Evolutionary conservation across 1,140 invertebrate genomes (phyloP).

Genomic region (Oryzaephilus surinamensis): DNA sequence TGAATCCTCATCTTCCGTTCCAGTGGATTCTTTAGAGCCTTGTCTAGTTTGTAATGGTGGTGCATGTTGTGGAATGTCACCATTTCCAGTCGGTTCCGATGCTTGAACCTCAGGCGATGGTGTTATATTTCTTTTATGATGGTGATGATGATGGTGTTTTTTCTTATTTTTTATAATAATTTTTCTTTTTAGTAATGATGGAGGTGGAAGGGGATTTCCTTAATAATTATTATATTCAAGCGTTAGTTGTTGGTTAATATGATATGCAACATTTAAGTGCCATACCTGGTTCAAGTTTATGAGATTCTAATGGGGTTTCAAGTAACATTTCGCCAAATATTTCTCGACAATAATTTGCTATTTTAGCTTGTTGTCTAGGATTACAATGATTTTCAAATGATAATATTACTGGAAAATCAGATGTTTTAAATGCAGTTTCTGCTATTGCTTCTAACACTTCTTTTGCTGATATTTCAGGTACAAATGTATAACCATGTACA

Average conservation of each 20-base stretch:
- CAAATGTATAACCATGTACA: conserved; percentile 95
- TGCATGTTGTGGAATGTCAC: conserved; percentile 43
- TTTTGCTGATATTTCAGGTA: conserved; percentile 88
- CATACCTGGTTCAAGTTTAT: conserved; percentile 61
- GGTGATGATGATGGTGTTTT: conserved; percentile 80
- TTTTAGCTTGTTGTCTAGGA: conserved; percentile 91
- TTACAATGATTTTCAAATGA: conserved; percentile 99
- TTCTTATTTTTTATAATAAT: conserved; percentile 99
- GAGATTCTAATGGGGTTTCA: conserved; percentile 74
- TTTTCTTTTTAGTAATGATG: conserved; percentile 72
- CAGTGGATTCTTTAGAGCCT: conserved; percentile 34
- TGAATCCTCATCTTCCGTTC: conserved; percentile 59
- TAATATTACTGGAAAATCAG: conserved; percentile 89
- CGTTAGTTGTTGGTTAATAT: too few relatives aligned
- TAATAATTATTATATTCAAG: too few relatives aligned
- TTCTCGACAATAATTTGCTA: conserved; percentile 90
- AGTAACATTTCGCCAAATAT: conserved; percentile 94
- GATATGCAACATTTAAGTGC: neutral
- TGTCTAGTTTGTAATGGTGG: conserved; percentile 52
- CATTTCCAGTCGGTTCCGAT: conserved; percentile 43
- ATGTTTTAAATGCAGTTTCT: conserved; percentile 96
- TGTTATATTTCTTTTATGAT: conserved; percentile 48
- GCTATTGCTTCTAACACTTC: conserved; percentile 96
- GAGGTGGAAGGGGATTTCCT: conserved; percentile 77
- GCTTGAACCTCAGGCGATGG: conserved; percentile 26